Evolutionary conservation across 2,113 vertebrate species (phyloP).

Genomic region (Choloepus hoffmanni): DNA sequence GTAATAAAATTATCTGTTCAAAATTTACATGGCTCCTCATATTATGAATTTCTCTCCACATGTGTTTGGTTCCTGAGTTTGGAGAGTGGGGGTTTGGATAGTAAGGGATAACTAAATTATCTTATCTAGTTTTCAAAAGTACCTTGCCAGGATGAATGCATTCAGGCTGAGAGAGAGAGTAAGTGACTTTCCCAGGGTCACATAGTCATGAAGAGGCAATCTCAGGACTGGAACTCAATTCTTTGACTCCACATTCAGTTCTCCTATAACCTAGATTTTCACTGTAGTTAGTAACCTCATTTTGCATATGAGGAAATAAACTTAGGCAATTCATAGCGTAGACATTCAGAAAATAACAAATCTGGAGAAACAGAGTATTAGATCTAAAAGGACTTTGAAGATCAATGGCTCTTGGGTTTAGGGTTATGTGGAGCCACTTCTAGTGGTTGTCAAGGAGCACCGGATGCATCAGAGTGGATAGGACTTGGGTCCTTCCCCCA

Average conservation of each 20-base stretch:
- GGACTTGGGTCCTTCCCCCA: not conserved
- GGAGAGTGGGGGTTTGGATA: not conserved
- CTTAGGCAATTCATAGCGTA: not conserved
- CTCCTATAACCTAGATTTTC: not conserved
- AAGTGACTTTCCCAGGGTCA: not conserved
- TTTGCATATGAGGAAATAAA: not conserved
- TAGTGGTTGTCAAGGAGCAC: not conserved
- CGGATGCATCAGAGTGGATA: not conserved
- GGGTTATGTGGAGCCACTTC: not conserved
- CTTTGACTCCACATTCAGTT: not conserved
- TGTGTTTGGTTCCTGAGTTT: not conserved
- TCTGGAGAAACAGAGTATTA: not conserved
- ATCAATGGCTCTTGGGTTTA: not conserved
- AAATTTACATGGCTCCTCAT: conserved; percentile 13
- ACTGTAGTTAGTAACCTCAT: not conserved
- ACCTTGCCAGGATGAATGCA: conserved; percentile 9
- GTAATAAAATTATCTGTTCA: not conserved
- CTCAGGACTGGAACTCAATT: not conserved
- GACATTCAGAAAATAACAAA: not conserved
- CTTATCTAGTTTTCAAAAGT: not conserved
- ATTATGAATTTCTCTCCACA: not conserved
- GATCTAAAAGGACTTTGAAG: not conserved
- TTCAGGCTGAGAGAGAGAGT: not conserved
- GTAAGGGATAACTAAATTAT: not conserved
- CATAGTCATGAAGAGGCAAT: not conserved